Conservation (phyloP, 1,140 invertebrate genomes). For the Bombus pyrosoma region DNA sequence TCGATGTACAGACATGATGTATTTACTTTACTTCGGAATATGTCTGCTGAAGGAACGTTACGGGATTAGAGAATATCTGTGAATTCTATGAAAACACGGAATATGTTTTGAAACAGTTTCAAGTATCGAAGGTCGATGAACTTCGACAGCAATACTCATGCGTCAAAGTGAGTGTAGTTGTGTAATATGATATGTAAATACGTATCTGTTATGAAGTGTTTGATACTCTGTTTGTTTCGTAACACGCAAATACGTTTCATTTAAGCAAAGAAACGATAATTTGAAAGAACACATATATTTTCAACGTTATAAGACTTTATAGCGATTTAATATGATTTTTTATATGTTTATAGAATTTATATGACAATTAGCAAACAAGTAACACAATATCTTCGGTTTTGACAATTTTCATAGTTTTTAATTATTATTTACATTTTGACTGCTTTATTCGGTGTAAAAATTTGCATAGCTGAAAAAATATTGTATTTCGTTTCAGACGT, state of each 20-base stretch:
- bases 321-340: not conserved
- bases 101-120: constrained; percentile 27
- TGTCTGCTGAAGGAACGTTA: constrained; percentile 23
- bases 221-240: constrained; percentile 23
- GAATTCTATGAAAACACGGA: constrained; percentile 23
- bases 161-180: constrained; percentile 47
- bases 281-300: not conserved
- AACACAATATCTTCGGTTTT: not conserved
- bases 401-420: not conserved
- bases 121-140: constrained; percentile 43
- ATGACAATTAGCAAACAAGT: not conserved
- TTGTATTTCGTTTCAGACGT: not conserved
- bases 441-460: not conserved
- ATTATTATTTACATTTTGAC: not conserved
- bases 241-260: not conserved
- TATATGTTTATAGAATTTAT: not conserved
- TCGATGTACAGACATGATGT: constrained; percentile 19
- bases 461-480: not conserved
- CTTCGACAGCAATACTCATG: constrained; percentile 38
- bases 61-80: constrained; percentile 33
- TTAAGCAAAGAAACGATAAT: not conserved
- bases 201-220: not conserved
- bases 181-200: not conserved
- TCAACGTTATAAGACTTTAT: not conserved
- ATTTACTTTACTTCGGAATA: constrained; percentile 30